A percentile compares a stretch with the other conserved stretches of the same genome.
Evolutionary conservation across 1,140 invertebrate species (phyloP).

Genomic region (Sitodiplosis mosellana): DNA sequence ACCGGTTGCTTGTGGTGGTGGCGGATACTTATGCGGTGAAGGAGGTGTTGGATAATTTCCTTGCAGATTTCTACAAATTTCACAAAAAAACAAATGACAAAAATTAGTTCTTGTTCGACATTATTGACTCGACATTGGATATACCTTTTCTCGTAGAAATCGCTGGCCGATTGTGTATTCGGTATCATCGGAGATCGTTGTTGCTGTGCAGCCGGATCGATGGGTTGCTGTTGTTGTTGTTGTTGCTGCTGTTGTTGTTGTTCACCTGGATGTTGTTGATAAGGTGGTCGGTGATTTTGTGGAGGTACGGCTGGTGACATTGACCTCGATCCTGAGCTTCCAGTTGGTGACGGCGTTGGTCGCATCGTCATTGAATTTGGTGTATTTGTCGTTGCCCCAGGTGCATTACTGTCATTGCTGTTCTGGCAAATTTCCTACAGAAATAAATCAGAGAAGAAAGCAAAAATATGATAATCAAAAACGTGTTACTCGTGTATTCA

Average conservation of each 20-base stretch:
- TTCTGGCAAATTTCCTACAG: slow-evolving; percentile 70
- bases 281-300: slow-evolving; percentile 10
- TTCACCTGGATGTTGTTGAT: slow-evolving; percentile 13
- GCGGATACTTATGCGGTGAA: slow-evolving; percentile 6
- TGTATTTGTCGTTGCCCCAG: slow-evolving; percentile 34
- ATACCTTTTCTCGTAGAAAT: too few species aligned
- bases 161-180: too few species aligned
- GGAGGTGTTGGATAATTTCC: slow-evolving; percentile 26
- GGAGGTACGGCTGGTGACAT: slow-evolving; percentile 85
- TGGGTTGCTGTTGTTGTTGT: slow-evolving; percentile 37
- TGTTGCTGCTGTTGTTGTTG: slow-evolving; percentile 35
- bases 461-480: background rate
- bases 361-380: slow-evolving; percentile 55
- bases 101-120: too few species aligned
- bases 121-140: slow-evolving; percentile 22
- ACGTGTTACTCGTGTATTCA: background rate
- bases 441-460: slow-evolving; percentile 22
- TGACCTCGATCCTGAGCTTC: slow-evolving; percentile 74
- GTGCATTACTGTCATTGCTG: slow-evolving; percentile 60
- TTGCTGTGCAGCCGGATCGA: slow-evolving; percentile 25
- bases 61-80: slow-evolving; percentile 3
- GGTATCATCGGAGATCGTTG: too few species aligned
- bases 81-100: too few species aligned
- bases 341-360: slow-evolving; percentile 81
- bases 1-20: slow-evolving; percentile 21